These are phyloP conservation scores for Solea solea DNA, from an alignment of 2,113 vertebrate species.

Conservation along the genomic window DNA sequence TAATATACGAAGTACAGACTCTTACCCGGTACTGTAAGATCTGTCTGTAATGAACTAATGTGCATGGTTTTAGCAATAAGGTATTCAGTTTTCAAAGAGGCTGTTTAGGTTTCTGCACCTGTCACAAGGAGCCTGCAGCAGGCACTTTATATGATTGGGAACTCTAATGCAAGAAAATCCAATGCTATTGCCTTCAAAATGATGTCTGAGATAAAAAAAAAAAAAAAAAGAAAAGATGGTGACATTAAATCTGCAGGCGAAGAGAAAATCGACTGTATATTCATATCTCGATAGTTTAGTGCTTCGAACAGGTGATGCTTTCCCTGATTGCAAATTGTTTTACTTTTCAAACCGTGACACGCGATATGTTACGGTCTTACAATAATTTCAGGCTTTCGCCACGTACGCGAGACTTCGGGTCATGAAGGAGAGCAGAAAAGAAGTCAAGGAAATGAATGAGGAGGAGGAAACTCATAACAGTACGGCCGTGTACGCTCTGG, in stretches of 20 bases:
- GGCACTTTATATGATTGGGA: constrained; percentile 72
- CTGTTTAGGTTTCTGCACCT: constrained; percentile 73
- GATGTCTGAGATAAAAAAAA: constrained; percentile 11
- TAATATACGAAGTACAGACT: constrained; percentile 20
- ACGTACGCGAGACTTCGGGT: constrained; percentile 2
- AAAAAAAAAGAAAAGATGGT: constrained; percentile 13
- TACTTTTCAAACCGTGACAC: constrained; percentile 40
- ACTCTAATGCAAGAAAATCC: constrained; percentile 70
- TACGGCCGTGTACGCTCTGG: constrained; percentile 11
- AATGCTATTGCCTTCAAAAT: constrained; percentile 34
- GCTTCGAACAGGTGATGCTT: constrained; percentile 40
- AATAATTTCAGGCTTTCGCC: constrained; percentile 46
- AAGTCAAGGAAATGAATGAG: constrained; percentile 60
- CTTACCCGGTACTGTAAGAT: constrained; percentile 15
- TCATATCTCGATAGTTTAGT: constrained; percentile 38
- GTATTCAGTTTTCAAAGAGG: constrained; percentile 53
- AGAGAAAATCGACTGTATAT: constrained; percentile 29
- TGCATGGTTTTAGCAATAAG: constrained; percentile 47
- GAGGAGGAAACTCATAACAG: constrained; percentile 30
- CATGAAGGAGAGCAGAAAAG: constrained; percentile 11
- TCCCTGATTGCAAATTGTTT: constrained; percentile 34
- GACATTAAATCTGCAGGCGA: constrained; percentile 42
- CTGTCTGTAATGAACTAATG: constrained; percentile 57
- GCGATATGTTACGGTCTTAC: constrained; percentile 47
- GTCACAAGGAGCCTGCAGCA: constrained; percentile 51